Conservation (phyloP, 1,140 invertebrate genomes). For the Pantala flavescens region DNA sequence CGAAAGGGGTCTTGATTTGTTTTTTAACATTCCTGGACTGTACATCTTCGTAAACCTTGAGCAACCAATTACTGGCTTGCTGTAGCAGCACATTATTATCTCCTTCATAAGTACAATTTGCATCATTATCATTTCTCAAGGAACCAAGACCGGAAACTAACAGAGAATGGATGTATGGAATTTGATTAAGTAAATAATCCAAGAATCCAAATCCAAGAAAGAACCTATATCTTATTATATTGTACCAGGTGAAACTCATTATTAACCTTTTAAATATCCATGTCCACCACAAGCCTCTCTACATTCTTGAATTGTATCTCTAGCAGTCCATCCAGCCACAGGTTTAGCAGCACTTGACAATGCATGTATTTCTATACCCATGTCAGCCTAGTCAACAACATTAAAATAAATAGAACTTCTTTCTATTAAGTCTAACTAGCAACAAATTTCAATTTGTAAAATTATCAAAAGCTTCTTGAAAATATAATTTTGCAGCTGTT, state of each 20-base stretch:
- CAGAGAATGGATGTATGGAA: neutral
- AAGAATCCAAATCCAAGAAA: no score
- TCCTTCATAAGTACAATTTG: conserved; percentile 89
- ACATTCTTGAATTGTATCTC: conserved; percentile 81
- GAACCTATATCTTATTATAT: neutral
- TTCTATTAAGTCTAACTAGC: no score
- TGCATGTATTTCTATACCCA: conserved; percentile 81
- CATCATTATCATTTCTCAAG: conserved; percentile 79
- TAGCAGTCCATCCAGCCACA: conserved; percentile 67
- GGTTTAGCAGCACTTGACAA: conserved; percentile 82
- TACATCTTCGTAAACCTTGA: conserved; percentile 46
- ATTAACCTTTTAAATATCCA: conserved; percentile 59
- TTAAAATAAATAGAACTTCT: neutral
- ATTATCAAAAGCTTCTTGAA: no score
- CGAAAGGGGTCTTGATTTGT: conserved; percentile 46
- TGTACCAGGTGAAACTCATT: conserved; percentile 18
- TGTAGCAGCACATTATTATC: conserved; percentile 93
- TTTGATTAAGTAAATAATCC: no score
- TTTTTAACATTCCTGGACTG: conserved; percentile 30
- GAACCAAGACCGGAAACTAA: conserved; percentile 68
- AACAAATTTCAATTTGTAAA: no score
- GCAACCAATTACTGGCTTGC: conserved; percentile 84
- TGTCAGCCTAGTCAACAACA: conserved; percentile 41
- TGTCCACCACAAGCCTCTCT: conserved; percentile 83
- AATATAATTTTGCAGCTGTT: no score